A percentile compares a stretch with the other conserved stretches of the same genome.
phyloP scores from a whole-genome alignment of 2,797 vertebrate genomes.

The Gadopsis marmoratus region DNA sequence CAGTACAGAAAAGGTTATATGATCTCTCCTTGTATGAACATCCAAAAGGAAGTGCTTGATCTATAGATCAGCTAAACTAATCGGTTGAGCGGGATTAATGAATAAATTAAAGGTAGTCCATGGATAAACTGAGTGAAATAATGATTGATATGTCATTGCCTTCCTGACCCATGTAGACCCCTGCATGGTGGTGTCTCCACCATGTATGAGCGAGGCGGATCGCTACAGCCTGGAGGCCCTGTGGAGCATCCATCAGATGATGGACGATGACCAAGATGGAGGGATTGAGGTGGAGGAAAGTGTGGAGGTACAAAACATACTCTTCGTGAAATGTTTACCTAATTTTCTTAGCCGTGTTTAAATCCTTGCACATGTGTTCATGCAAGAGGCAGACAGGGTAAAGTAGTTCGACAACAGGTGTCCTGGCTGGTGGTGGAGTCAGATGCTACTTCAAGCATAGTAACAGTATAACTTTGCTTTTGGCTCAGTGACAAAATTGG shows the following conservation, averaged over 20 bases:
- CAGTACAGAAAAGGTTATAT: not conserved
- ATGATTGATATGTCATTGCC: conserved; percentile 1
- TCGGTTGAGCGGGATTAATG: not conserved
- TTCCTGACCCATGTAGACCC: conserved; percentile 83
- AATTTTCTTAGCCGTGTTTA: not conserved
- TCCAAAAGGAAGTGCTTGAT: not conserved
- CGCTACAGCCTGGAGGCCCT: conserved; percentile 94
- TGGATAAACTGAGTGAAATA: not conserved
- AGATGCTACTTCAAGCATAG: conserved; percentile 74
- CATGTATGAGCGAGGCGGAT: conserved; percentile 93
- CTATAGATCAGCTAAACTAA: not conserved
- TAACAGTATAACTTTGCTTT: conserved; percentile 72
- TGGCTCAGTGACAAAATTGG: conserved; percentile 70
- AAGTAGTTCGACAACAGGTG: conserved; percentile 72
- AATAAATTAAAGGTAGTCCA: not conserved
- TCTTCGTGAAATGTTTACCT: not conserved
- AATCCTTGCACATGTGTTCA: conserved; percentile 19
- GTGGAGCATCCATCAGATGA: conserved; percentile 91
- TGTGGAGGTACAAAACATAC: conserved; percentile 79
- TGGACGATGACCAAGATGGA: conserved; percentile 87
- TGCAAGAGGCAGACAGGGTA: conserved; percentile 25
- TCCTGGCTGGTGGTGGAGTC: conserved; percentile 51
- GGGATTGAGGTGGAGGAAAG: conserved; percentile 88
- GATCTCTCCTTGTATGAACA: not conserved
- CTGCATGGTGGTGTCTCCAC: conserved; percentile 89